Evolutionary conservation across 1,140 invertebrate species (phyloP).

Genomic region (Eumaeus atala): DNA sequence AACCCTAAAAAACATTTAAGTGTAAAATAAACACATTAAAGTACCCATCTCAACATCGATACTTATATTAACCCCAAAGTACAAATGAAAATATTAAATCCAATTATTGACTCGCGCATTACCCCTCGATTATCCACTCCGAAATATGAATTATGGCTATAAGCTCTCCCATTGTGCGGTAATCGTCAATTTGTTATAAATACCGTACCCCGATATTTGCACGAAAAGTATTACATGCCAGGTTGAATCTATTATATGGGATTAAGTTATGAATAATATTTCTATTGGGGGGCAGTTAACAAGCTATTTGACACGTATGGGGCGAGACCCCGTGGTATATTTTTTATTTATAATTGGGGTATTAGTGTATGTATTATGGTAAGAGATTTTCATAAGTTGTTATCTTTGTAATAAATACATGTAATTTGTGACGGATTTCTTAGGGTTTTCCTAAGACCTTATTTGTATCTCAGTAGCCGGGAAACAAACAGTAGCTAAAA

Average conservation of each 20-base stretch:
- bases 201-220: constrained; percentile 53
- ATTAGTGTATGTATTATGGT: no score
- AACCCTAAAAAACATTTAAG: no score
- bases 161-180: constrained; percentile 58
- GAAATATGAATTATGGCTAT: constrained; percentile 69
- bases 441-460: no score
- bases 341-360: constrained; percentile 19
- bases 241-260: constrained; percentile 71
- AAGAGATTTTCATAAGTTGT: no score
- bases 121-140: constrained; percentile 55
- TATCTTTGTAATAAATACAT: no score
- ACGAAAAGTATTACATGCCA: constrained; percentile 68
- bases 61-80: not conserved
- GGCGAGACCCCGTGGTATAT: constrained; percentile 45
- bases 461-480: no score
- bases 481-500: no score
- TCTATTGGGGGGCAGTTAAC: constrained; percentile 64
- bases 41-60: constrained; percentile 4
- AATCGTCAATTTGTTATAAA: constrained; percentile 55
- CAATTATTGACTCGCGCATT: constrained; percentile 55
- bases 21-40: no score
- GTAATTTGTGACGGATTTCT: no score
- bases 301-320: constrained; percentile 65
- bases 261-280: constrained; percentile 71
- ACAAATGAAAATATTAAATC: constrained; percentile 72